Conservation (phyloP, 2,113 vertebrate species). For the Coracopsis vasa region DNA sequence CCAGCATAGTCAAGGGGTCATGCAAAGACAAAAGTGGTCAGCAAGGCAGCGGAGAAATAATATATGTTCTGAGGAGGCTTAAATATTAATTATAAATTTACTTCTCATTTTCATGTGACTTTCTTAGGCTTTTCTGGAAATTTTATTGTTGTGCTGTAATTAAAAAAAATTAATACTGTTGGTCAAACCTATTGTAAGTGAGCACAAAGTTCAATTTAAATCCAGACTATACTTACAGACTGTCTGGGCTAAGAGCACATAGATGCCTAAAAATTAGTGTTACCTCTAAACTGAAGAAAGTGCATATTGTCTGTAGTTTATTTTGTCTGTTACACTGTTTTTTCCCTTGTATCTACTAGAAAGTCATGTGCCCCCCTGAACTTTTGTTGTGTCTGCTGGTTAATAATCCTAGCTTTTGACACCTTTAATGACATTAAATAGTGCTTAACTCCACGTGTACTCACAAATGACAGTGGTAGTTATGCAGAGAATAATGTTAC, state of each 20-base stretch:
- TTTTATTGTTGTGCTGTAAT: background rate
- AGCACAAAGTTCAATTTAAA: background rate
- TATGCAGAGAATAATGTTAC: background rate
- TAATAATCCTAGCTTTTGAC: background rate
- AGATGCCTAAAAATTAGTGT: background rate
- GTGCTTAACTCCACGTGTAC: background rate
- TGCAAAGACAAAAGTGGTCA: background rate
- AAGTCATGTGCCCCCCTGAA: background rate
- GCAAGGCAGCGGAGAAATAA: background rate
- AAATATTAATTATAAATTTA: background rate
- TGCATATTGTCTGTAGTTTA: background rate
- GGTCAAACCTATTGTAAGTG: background rate
- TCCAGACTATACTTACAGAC: background rate
- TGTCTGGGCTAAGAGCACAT: background rate
- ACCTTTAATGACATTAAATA: background rate
- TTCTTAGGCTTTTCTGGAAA: background rate
- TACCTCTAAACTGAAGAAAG: background rate
- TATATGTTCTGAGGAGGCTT: background rate
- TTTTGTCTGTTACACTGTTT: background rate
- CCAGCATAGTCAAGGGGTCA: background rate
- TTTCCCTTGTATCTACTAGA: background rate
- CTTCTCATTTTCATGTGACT: background rate
- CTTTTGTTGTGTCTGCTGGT: background rate
- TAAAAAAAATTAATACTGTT: background rate
- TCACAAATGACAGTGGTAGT: background rate